Base-by-base conservation (phyloP, 2,113 vertebrate genomes). In the Hippopotamus amphibius region DNA sequence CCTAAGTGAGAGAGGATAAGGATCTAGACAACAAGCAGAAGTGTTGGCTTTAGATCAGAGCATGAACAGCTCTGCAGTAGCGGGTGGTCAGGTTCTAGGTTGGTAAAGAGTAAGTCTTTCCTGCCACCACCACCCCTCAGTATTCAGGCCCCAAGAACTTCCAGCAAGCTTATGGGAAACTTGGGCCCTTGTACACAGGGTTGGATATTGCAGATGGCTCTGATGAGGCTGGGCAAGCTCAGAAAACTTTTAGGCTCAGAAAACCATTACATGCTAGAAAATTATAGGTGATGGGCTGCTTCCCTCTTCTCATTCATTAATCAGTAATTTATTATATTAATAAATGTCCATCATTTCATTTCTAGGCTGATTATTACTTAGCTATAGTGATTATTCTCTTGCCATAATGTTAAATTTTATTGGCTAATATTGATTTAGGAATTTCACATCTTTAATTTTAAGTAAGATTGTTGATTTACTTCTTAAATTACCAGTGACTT, bases 371-470 rank as follows among this genome's bases (percentile, higher is more conserved):
- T 24, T 53, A 41, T 92, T 57, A 61, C 57, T 76, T n/a, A 88
- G 71, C 65, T 46, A 12, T 8, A 68, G 74, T 69, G 33, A 90
- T 80, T 57, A 80, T 92, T 83, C 43, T 92, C 50, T 72, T 87
- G 37, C 33, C 5, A 66, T 46, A 46, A 17, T 86, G 63, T 89
- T 92, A 80, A n/a, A 83, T 84, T 87, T 90, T 90, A 90, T 84
- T 77, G 43, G 8, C 87, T 90, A 93, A 61, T 61, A 88, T 63
- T 93, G 66, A 95, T 74, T 96, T 92, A 80, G 50, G 16, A 94
- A 76, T 93, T 92, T 76, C 57, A 28, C 15, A 63, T 91, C 16
- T 95, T 93, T 90, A 87, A 95, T 90, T 83, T 82, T 69, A 93
- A 69, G 50, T 94, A 84, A 55, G 12, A 83, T 57, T 85, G 48